Base-by-base conservation (phyloP, 2,888 invertebrate genomes). In the Branchipolynoe longqiensis region DNA sequence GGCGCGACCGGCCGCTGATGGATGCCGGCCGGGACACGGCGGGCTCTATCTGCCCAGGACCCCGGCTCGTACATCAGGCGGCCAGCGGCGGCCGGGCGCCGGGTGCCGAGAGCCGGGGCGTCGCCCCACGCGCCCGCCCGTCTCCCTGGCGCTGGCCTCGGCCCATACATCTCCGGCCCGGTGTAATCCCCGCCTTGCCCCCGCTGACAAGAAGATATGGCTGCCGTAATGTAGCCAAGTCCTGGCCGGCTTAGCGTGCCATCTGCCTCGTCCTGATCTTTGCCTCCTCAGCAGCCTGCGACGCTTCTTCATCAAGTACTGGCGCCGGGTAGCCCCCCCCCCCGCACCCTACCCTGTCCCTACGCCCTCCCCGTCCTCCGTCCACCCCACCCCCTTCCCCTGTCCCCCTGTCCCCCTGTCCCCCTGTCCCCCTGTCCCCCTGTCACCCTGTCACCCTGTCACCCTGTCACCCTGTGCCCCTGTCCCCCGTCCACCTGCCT, bases 171-270 rank as follows among this genome's bases (percentile, higher is more conserved):
- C 78, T 78, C 78, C 14, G 33, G 48, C 4, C 48, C 78, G n/a
- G 78, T 48, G 18, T 25, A 48, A 78, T 48, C n/a, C 78, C 78
- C 78, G 28, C 18, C 78, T 41, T 48, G 33, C 36, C 78, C 78
- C 78, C 33, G 31, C 31, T 78, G 78, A 78, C 78, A 54, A 78
- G 78, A 78, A 78, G 78, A 78, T 78, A 78, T 78, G 78, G 78
- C 78, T 4, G 41, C 48, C 48, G 78, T 78, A 78, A 78, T 78
- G 78, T 78, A 78, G 48, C 48, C 78, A 78, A 78, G 48, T 8
- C 54, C 78, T 78, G 12, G 48, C 48, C 28, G 78, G 78, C 78
- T 78, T 78, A 78, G 48, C 48, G 54, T 48, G 48, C 78, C 78
- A 78, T 78, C 78, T 78, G 78, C 78, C 78, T 78, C 48, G 31